Evolutionary conservation across 2,797 vertebrate genomes (phyloP), one percentile per base, ranked within the genome.

Genomic region (Microhierax caerulescens): DNA sequence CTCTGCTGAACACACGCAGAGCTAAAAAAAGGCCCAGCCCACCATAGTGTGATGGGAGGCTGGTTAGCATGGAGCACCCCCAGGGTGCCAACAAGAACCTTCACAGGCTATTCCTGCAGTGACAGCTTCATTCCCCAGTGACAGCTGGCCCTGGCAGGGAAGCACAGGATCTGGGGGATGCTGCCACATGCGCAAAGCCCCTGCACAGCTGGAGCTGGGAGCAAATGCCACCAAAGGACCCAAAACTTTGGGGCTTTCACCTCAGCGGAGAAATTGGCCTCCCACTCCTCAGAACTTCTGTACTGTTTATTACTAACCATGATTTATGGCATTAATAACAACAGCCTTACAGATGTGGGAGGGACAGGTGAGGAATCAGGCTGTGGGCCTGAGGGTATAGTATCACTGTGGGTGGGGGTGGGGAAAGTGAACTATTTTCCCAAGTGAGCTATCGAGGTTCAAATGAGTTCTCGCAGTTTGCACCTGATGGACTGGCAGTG

Each of bases 1-100:
- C 81, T 94, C 50, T 51, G 84, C 91, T 95, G 91, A 96, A 96
- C 95, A 96, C 95, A 94, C 76, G 73, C 85, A 95, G 90, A 95
- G 96, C 94, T 81, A 60, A 93, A 92, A 91, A 93, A 94, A 74
- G 43, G 25, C 61, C 61, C 0, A 0, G 57, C 65, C 50, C 9
- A 5, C 78, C 10, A 2, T 77, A 63, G 81, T 90, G 61, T 61
- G 85, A 76, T 77, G 90, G 84, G 88, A 97, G 68, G 74, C 48
- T 95, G 85, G 92, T 85, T 74, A 94, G 80, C 69, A 93, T 68
- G 72, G 89, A 92, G 80, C 80, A 73, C n/a, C 76, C 90, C 80
- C 81, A 87, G 91, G 90, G 76, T 94, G 89, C 85, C 95, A 94
- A 84, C 95, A 88, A 89, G 92, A 93, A 41, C 67, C 81, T 72